Evolutionary conservation across 37 sponge, comb jelly and placozoan genomes (phyloP).

Genomic region (Aphrocallistes beatrix): DNA sequence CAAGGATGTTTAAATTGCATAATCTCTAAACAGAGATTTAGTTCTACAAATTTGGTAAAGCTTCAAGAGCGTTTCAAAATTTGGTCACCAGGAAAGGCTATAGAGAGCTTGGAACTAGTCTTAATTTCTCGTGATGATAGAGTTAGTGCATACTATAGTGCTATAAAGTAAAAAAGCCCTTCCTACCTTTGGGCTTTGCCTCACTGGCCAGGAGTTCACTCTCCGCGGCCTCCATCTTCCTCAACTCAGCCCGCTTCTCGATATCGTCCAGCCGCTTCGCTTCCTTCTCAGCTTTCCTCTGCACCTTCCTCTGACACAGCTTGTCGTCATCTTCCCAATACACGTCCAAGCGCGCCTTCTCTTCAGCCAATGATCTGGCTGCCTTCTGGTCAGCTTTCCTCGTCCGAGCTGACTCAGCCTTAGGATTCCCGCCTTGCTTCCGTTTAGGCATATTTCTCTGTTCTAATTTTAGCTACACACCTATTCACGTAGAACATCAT

Average conservation of each 20-base stretch:
- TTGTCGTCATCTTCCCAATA: slow-evolving; percentile 91
- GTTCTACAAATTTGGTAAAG: too few species aligned
- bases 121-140: too few species aligned
- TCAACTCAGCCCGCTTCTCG: background rate
- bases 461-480: background rate
- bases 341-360: slow-evolving; percentile 57
- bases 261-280: background rate
- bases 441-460: background rate
- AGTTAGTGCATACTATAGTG: too few species aligned
- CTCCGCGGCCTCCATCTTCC: background rate
- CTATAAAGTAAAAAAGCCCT: background rate
- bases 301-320: slow-evolving; percentile 53
- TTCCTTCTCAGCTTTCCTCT: slow-evolving; percentile 54
- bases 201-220: background rate
- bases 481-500: too few species aligned
- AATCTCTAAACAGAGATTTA: too few species aligned
- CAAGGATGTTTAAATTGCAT: too few species aligned
- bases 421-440: slow-evolving; percentile 58
- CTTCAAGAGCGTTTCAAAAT: too few species aligned
- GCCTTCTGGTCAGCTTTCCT: slow-evolving; percentile 47
- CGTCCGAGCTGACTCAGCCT: slow-evolving; percentile 65
- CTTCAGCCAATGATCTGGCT: slow-evolving; percentile 34
- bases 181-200: background rate
- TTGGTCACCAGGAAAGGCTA: too few species aligned
- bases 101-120: too few species aligned